Evolutionary conservation across 2,888 invertebrate species (phyloP), one percentile per base, ranked within the genome.

Genomic region (Nipponacmea schrenckii): DNA sequence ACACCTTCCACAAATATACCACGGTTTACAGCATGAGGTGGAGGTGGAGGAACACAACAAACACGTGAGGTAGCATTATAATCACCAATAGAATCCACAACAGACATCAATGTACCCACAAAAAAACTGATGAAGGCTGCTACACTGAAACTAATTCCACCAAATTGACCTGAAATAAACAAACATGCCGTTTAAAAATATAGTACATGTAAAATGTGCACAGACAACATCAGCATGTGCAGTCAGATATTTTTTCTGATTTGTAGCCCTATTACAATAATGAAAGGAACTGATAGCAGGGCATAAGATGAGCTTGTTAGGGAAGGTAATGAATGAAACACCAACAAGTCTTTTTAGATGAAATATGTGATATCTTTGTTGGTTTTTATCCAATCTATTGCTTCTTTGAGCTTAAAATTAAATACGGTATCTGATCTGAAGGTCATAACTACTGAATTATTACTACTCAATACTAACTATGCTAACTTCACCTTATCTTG

Each of bases 11-110:
- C 93, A 66, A 93, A 63, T 20, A 80, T 76, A 12, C 83, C 83
- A 48, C 96, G 91, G 89, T 95, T 95, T 80, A 95, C 94, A 0
- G 95, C 95, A 87, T 94, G 94, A 12, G 94, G 90, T 0, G 95
- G 95, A 0, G 95, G 95, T 0, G 94, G 92, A 0, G 94, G 93
- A 0, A 94, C 94, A 56, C 92, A 94, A 48, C 89, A 85, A 20
- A 91, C 85, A 72, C 90, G 82, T 7, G 95, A 94, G 0, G 94
- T 94, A 17, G 95, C 95, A 65, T 95, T 95, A 89, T 96, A 96
- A 88, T 96, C 95, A 84, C 95, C 94, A 77, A 95, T 92, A 10
- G 81, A 81, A 48, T 83, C 83, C n/a, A 83, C 76, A 12, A 83
- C 70, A 0, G 81, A 81, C 46, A 77, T 73, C 8, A 83, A 62